phyloP scores from a whole-genome alignment of 92 coral and sea anemone genomes.

The Galaxea fascicularis region DNA sequence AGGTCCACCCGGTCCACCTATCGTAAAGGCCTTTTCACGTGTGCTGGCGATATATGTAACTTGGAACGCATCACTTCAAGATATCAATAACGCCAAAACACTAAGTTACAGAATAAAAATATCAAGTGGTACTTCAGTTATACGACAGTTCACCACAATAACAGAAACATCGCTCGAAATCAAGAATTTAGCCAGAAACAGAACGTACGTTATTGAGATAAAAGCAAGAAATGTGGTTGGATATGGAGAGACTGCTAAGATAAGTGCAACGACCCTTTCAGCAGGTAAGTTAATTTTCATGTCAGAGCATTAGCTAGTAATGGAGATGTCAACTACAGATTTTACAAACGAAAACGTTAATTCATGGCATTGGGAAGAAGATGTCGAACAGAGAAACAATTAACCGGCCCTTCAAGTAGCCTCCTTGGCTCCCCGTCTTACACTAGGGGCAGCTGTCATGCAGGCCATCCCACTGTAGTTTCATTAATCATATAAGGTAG shows the following conservation, averaged over 20 bases:
- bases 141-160: not conserved
- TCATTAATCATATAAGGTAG: too few species aligned
- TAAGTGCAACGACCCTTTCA: constrained; percentile 6
- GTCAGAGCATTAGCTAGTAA: not conserved
- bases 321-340: not conserved
- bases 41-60: not conserved
- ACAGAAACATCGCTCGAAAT: not conserved
- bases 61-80: constrained; percentile 12
- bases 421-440: too few species aligned
- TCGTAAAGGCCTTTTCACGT: constrained; percentile 6
- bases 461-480: too few species aligned
- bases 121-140: not conserved
- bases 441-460: too few species aligned
- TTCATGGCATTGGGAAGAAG: too few species aligned
- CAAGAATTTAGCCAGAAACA: constrained; percentile 10
- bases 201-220: not conserved
- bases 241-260: constrained; percentile 4
- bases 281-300: constrained; percentile 2
- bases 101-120: constrained; percentile 33
- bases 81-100: not conserved
- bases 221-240: constrained; percentile 34
- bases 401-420: too few species aligned
- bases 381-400: too few species aligned
- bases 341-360: too few species aligned
- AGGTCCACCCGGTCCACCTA: constrained; percentile 30